Conservation (phyloP, 1,140 invertebrate species). For the Chymomyza costata region DNA sequence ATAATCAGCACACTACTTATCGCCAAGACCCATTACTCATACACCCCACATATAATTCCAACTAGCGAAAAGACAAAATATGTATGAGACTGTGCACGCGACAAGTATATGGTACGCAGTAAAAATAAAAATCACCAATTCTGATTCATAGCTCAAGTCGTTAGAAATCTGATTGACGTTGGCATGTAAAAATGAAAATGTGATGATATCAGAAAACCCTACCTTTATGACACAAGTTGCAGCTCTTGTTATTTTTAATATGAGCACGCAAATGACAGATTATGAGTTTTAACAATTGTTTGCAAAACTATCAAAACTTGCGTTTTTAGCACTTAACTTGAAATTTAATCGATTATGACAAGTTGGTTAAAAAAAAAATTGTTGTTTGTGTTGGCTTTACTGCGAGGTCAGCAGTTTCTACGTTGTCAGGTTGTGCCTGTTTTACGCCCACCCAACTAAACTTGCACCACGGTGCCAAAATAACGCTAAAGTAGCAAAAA, state of each 20-base stretch:
- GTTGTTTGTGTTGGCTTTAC: not conserved
- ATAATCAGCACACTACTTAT: slow-evolving; percentile 31
- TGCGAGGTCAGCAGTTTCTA: not conserved
- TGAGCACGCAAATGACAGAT: no score
- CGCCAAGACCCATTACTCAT: slow-evolving; percentile 32
- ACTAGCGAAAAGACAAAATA: slow-evolving; percentile 16
- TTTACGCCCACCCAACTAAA: no score
- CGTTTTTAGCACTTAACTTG: no score
- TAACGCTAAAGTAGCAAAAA: not conserved
- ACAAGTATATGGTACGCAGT: not conserved
- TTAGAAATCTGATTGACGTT: slow-evolving; percentile 30
- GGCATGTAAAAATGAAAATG: slow-evolving; percentile 10
- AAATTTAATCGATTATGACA: no score
- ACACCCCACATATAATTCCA: slow-evolving; percentile 5
- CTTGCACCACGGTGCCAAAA: not conserved
- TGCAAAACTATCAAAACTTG: no score
- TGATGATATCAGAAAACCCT: no score
- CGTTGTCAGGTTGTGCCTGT: not conserved
- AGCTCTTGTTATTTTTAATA: no score
- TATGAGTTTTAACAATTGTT: no score
- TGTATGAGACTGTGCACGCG: slow-evolving; percentile 25
- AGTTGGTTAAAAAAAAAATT: no score
- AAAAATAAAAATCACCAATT: slow-evolving; percentile 1
- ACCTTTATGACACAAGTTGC: no score
- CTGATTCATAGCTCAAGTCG: slow-evolving; percentile 1